Evolutionary conservation across 2,113 vertebrate genomes (phyloP), one percentile per base, ranked within the genome.

Genomic region (Illadopsis cleaveri): DNA sequence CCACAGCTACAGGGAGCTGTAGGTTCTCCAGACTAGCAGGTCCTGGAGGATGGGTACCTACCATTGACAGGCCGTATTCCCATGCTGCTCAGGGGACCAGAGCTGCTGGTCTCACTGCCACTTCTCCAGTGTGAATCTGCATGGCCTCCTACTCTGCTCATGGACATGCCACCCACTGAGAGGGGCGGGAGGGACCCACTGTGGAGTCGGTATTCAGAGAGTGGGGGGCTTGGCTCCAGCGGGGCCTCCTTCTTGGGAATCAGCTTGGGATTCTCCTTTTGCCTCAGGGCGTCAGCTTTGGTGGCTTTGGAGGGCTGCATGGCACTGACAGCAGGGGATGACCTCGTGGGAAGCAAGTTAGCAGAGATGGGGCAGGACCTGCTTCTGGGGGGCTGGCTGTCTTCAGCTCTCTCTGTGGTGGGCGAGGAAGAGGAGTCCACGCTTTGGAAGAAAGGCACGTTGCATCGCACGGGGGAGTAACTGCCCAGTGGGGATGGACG

Each of bases 401-500:
- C 97, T 97, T 98, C 60, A 94, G 95, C 94, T 90, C 96, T 97
- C 56, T 98, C 98, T 0, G 96, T 76, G 2, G 98, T 97, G 7
- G 98, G 98, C 2, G 98, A 98, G 96, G 98, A 98, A 47, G 99
- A 99, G 64, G 98, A 98, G 54, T 98, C 98, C 21, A 97, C 95
- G 72, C 98, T 98, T 84, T 97, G 97, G 83, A 98, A 98, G 95
- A 98, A 98, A 91, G 97, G 97, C 62, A 97, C 98, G 25, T 98
- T 97, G 93, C 98, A 98, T 31, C 97, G 98, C 35, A 99, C 98
- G 0, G 99, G 99, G 23, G 99, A 99, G 94, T 99, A 99, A 93
- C 99, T 99, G 48, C 99, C 99, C 40, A 99, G 98, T 0, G 99
- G 99, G 2, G 99, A 99, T 0, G 99, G 99, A 5, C 99, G 98